A percentile compares a stretch with the other conserved stretches of the same genome.
Conservation (phyloP, 2,888 invertebrate genomes). For the Trimorus sp. region DNA sequence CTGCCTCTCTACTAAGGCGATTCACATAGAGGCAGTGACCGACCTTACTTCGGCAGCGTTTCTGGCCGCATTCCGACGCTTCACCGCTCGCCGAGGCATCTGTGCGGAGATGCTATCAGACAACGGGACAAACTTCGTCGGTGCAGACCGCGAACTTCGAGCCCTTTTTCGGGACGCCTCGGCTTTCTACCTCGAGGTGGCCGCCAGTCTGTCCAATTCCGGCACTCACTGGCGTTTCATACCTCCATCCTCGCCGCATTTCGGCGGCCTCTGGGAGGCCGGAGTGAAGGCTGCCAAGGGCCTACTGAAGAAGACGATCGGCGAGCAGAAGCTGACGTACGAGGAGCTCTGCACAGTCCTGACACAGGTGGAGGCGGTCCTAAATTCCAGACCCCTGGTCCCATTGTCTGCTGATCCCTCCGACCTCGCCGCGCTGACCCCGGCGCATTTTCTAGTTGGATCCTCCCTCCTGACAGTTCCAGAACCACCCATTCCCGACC, state of each 20-base stretch:
- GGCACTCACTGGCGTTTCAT: not conserved
- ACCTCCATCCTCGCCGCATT: too few relatives aligned
- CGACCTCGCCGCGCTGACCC: not conserved
- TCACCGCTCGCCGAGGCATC: constrained; percentile 1
- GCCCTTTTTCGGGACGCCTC: too few relatives aligned
- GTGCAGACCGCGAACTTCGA: too few relatives aligned
- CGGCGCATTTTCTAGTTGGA: not conserved
- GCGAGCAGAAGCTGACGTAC: too few relatives aligned
- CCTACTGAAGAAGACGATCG: too few relatives aligned
- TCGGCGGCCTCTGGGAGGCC: too few relatives aligned
- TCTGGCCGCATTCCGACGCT: constrained; percentile 3
- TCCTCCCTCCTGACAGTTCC: not conserved
- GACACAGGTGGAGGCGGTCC: too few relatives aligned
- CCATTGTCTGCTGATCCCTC: not conserved
- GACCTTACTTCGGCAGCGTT: not conserved
- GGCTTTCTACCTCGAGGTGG: too few relatives aligned
- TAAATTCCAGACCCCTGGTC: too few relatives aligned
- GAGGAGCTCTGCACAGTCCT: too few relatives aligned
- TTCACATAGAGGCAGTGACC: constrained; percentile 11
- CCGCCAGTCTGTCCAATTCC: too few relatives aligned
- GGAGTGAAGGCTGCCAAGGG: too few relatives aligned
- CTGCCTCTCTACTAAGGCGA: constrained; percentile 17
- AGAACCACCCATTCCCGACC: not conserved
- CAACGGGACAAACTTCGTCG: constrained; percentile 8
- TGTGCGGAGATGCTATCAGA: not conserved